These are phyloP conservation scores for Nephrotoma guestfalica DNA, from an alignment of 2,888 invertebrate genomes.

Conservation along the genomic window DNA sequence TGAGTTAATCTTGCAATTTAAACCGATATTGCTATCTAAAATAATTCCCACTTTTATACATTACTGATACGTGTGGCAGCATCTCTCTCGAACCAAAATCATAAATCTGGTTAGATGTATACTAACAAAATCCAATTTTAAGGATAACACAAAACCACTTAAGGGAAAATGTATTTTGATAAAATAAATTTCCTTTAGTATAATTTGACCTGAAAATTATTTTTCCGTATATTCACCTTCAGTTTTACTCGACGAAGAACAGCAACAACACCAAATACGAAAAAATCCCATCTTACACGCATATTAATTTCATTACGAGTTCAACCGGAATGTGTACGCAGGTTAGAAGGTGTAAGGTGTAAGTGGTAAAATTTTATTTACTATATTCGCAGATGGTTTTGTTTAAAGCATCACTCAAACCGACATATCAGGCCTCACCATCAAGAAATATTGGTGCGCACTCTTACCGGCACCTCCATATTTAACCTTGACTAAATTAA, in stretches of 20 bases:
- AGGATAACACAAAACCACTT: background rate
- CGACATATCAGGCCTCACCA: background rate
- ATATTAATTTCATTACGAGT: background rate
- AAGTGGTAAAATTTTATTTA: background rate
- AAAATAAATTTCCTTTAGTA: background rate
- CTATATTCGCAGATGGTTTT: background rate
- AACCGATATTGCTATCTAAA: too few species aligned
- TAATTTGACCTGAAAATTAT: background rate
- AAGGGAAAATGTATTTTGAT: background rate
- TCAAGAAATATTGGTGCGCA: background rate
- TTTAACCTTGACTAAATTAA: background rate
- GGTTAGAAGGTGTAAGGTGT: background rate
- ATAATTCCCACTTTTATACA: too few species aligned
- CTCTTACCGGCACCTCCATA: background rate
- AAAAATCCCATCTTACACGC: background rate
- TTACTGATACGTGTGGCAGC: too few species aligned
- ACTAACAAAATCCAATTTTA: background rate
- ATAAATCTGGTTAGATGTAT: background rate
- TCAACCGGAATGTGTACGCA: too few species aligned
- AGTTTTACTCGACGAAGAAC: background rate
- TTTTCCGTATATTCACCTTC: background rate
- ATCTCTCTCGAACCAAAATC: too few species aligned
- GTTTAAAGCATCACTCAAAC: background rate
- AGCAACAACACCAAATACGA: background rate
- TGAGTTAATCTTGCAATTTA: too few species aligned